Evolutionary conservation across 1,140 invertebrate genomes (phyloP).

Genomic region (Tetramorium alpestre): DNA sequence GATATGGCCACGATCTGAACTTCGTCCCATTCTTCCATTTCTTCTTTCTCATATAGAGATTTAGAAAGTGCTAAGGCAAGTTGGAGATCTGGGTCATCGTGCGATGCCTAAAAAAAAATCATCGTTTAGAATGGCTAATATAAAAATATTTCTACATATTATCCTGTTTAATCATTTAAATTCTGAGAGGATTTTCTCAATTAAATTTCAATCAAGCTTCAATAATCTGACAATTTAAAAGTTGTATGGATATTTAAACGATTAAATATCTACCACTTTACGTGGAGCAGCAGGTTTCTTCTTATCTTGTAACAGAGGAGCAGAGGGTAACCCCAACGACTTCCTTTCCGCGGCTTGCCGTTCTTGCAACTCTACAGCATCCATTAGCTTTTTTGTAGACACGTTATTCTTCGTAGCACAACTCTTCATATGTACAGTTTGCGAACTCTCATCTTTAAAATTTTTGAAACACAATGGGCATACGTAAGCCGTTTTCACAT

Average conservation of each 20-base stretch:
- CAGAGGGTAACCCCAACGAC: constrained; percentile 82
- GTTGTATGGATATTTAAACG: neutral
- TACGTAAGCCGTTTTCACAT: constrained; percentile 71
- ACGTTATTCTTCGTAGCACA: constrained; percentile 85
- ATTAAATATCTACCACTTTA: constrained; percentile 74
- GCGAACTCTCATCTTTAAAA: constrained; percentile 76
- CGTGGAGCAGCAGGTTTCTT: constrained; percentile 65
- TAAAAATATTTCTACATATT: constrained; percentile 6
- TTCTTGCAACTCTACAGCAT: constrained; percentile 84
- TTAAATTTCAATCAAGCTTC: neutral
- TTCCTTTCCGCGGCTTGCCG: constrained; percentile 84
- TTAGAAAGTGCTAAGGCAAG: constrained; percentile 85
- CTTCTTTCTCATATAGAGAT: constrained; percentile 84
- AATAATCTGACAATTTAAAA: neutral
- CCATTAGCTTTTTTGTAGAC: constrained; percentile 82
- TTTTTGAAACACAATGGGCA: constrained; percentile 85
- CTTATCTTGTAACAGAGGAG: constrained; percentile 78
- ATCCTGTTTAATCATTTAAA: neutral
- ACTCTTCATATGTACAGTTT: constrained; percentile 83
- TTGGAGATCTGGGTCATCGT: constrained; percentile 82
- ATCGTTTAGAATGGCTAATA: constrained; percentile 7
- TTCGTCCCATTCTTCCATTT: constrained; percentile 80
- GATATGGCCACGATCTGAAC: constrained; percentile 70
- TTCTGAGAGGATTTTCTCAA: neutral
- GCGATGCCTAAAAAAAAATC: constrained; percentile 71